Percentiles rank a stretch among this genome's conserved stretches.
Evolutionary conservation across 2,888 invertebrate genomes (phyloP).

Genomic region (Coelinius sp.): DNA sequence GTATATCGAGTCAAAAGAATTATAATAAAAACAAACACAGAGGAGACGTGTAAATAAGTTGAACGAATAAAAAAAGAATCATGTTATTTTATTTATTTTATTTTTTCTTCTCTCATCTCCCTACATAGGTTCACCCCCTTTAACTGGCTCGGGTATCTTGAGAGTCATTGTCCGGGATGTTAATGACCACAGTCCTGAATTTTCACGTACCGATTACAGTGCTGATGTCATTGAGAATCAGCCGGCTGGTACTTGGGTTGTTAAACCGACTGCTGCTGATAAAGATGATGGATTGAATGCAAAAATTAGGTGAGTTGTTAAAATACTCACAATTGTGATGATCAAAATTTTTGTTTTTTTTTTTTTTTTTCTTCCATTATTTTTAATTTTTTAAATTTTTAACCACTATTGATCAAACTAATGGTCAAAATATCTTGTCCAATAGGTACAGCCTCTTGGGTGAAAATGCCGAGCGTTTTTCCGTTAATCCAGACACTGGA

Average conservation of each 20-base stretch:
- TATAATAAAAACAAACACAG: constrained; percentile 19
- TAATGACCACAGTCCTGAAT: constrained; percentile 93
- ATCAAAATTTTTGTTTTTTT: too few species aligned
- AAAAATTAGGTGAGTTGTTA: constrained; percentile 78
- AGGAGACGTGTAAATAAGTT: constrained; percentile 11
- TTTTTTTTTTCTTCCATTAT: too few species aligned
- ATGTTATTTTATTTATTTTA: too few species aligned
- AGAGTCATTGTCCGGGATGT: constrained; percentile 92
- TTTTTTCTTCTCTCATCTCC: constrained; percentile 16
- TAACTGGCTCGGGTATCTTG: constrained; percentile 93
- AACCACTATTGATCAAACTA: too few species aligned
- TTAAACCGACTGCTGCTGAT: constrained; percentile 85
- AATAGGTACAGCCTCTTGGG: constrained; percentile 84
- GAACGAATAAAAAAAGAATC: constrained; percentile 26
- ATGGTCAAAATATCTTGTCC: constrained; percentile 23
- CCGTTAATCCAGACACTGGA: constrained; percentile 84
- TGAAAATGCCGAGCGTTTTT: constrained; percentile 85
- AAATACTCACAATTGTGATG: too few species aligned
- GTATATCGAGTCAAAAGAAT: constrained; percentile 5
- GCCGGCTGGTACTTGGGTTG: constrained; percentile 82
- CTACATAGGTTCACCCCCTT: constrained; percentile 89
- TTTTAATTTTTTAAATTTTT: too few species aligned
- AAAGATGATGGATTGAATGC: constrained; percentile 89
- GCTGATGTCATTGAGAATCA: constrained; percentile 87
- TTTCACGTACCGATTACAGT: constrained; percentile 85